These are phyloP conservation scores for Oophaga sylvatica DNA, from an alignment of 2,797 vertebrate species.

Conservation along the genomic window DNA sequence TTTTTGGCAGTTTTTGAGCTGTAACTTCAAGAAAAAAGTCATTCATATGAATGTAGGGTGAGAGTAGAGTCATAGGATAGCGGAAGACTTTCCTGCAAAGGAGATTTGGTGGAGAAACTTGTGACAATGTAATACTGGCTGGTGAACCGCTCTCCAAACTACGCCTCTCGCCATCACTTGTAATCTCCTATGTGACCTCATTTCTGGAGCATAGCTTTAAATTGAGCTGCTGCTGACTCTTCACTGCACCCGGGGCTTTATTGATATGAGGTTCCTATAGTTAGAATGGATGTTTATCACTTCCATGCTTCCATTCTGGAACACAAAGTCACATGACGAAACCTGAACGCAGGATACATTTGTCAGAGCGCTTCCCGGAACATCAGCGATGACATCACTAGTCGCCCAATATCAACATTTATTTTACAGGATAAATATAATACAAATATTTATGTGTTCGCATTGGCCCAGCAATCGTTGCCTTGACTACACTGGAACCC, in stretches of 20 bases:
- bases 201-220: neutral
- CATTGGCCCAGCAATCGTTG: neutral
- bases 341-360: neutral
- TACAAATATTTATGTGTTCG: neutral
- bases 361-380: neutral
- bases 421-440: neutral
- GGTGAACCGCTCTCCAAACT: neutral
- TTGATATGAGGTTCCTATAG: neutral
- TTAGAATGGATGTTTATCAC: neutral
- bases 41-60: no score
- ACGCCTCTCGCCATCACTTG: neutral
- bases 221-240: neutral
- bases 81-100: no score
- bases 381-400: neutral
- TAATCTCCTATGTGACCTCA: neutral
- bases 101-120: no score
- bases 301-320: neutral
- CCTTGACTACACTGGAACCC: constrained; percentile 3
- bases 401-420: neutral
- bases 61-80: no score
- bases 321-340: neutral
- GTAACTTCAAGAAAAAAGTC: no score
- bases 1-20: no score
- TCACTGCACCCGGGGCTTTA: neutral
- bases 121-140: neutral